A percentile compares a stretch with the other conserved stretches of the same genome.
Evolutionary conservation across 2,797 vertebrate genomes (phyloP).

Genomic region (Steatocranus sp.): DNA sequence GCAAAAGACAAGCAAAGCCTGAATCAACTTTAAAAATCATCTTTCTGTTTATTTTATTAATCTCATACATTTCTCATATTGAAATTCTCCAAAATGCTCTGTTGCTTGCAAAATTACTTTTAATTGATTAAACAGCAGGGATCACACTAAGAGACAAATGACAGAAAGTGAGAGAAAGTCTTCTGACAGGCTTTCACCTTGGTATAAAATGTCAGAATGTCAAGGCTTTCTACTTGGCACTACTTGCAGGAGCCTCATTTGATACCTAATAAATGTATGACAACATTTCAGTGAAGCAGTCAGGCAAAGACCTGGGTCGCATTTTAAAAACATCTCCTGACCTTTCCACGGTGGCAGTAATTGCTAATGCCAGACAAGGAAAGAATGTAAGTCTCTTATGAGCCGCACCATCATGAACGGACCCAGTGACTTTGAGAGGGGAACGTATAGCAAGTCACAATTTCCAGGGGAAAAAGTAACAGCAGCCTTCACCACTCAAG

Average conservation of each 20-base stretch:
- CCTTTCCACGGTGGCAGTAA: conserved; percentile 72
- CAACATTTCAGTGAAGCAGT: conserved; percentile 58
- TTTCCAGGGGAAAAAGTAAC: background rate
- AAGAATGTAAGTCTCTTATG: conserved; percentile 62
- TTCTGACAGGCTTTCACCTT: conserved; percentile 42
- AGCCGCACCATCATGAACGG: conserved; percentile 18
- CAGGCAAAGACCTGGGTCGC: conserved; percentile 52
- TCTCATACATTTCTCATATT: background rate
- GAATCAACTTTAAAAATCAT: background rate
- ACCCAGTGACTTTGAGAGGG: conserved; percentile 10
- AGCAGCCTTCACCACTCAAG: background rate
- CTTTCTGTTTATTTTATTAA: background rate
- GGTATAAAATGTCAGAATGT: conserved; percentile 53
- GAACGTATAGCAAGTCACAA: background rate
- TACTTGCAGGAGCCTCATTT: conserved; percentile 45
- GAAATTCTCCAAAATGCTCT: background rate
- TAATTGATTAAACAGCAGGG: background rate
- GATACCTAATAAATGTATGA: conserved; percentile 67
- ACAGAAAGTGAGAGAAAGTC: background rate
- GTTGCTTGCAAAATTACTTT: conserved; percentile 1
- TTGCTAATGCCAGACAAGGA: conserved; percentile 75
- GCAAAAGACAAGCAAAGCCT: background rate
- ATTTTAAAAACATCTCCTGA: conserved; percentile 77
- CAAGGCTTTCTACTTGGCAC: conserved; percentile 24
- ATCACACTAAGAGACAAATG: conserved; percentile 9